Base-by-base conservation (phyloP, 2,113 vertebrate genomes). In the Tyrannus savana region DNA sequence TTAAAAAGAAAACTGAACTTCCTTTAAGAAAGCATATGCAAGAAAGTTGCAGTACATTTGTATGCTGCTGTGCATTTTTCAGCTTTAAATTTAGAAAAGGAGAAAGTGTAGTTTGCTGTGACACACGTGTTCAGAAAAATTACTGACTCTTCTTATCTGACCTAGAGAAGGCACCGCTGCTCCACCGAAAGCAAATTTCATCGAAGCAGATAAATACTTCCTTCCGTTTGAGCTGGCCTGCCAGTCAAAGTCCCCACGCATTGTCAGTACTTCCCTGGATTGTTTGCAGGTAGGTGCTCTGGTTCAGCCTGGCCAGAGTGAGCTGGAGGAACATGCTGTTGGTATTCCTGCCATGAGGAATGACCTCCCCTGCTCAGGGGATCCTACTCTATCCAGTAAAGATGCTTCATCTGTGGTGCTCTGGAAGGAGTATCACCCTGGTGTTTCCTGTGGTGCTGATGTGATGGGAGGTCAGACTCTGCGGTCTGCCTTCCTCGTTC, bases 191-290 rank as follows among this genome's bases (percentile, higher is more conserved):
- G 98, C 98, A 62, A 99, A 99, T 97, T 99, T 99, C 98, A 99
- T 99, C 37, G 99, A 99, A 98, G 99, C 99, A 3, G 99, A 99
- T 98, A 99, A 99, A 94, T 99, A 99, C 58, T 99, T 99, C 95
- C 98, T 99, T 87, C 99, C 99, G 0, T 99, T 99, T 11, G 99
- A 99, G 97, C 95, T 99, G 97, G 99, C 99, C 37, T 99, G 99
- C 96, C 99, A 99, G 96, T 99, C 99, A 10, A 99, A 99, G 97
- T 99, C 99, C 55, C 99, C 99, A 15, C 98, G 99, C 69, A 99
- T 99, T 53, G 98, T 99, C 95, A 99, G 99, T 95, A 99, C 99
- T 5, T 99, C 99, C 3, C 96, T 99, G 95, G 99, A 99, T 95
- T 99, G 99, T 95, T 98, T 99, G 81, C 99, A 99, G 99, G 99